Conservation (phyloP, 64 coral and sea anemone genomes). For the Montipora sp. region DNA sequence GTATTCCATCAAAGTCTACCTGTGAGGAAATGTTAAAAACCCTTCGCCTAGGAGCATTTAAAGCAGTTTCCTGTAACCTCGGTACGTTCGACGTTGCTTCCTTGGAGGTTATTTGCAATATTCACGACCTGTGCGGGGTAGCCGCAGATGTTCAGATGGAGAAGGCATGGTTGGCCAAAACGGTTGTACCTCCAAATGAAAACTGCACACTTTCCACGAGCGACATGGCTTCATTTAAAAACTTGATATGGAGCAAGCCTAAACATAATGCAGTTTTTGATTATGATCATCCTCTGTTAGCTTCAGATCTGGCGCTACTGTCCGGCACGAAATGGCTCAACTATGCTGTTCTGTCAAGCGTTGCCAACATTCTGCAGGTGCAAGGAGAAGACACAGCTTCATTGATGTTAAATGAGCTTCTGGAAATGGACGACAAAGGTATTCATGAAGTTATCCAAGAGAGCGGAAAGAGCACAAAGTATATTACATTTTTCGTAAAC, state of each 20-base stretch:
- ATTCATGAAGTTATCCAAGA: neutral
- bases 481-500: neutral
- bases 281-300: constrained; percentile 28
- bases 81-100: neutral
- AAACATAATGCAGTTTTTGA: constrained; percentile 23
- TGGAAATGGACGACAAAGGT: constrained; percentile 42
- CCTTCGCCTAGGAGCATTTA: neutral
- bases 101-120: neutral
- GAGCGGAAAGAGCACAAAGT: neutral
- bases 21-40: constrained; percentile 1
- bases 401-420: constrained; percentile 60
- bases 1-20: constrained; percentile 29
- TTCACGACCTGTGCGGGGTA: constrained; percentile 14
- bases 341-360: neutral
- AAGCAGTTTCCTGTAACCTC: neutral
- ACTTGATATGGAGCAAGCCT: constrained; percentile 20
- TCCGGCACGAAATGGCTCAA: constrained; percentile 47
- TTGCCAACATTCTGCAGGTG: constrained; percentile 23
- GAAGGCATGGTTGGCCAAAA: constrained; percentile 44
- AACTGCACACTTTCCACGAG: constrained; percentile 25
- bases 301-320: constrained; percentile 55
- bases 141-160: neutral
- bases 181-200: constrained; percentile 46
- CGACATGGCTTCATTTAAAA: constrained; percentile 14
- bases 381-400: neutral